A percentile compares a stretch with the other conserved stretches of the same genome.
phyloP scores from a whole-genome alignment of 2,113 vertebrate species.

The Psittacus erithacus region DNA sequence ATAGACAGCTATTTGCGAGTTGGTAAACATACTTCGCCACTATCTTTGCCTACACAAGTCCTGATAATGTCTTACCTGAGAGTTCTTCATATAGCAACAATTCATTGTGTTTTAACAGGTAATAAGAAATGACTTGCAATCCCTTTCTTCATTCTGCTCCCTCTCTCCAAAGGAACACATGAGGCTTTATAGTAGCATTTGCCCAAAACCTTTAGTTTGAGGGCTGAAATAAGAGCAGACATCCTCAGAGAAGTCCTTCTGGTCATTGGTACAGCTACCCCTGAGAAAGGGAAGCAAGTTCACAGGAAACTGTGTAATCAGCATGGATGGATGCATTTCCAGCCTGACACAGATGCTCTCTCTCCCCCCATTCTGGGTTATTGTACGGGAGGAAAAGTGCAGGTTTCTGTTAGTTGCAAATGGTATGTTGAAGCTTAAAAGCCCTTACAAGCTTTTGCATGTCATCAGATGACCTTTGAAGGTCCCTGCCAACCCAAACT shows the following conservation, averaged over 20 bases:
- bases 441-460: not conserved
- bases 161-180: not conserved
- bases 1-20: not conserved
- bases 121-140: not conserved
- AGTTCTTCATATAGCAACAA: not conserved
- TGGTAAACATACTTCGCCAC: not conserved
- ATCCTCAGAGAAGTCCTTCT: not conserved
- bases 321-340: fast-evolving
- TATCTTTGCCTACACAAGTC: not conserved
- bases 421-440: not conserved
- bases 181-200: not conserved
- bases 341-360: fast-evolving
- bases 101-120: not conserved
- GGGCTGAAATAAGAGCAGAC: fast-evolving
- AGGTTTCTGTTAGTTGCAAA: not conserved
- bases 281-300: not conserved
- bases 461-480: not conserved
- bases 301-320: not conserved
- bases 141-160: not conserved
- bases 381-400: not conserved
- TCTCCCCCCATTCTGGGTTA: not conserved
- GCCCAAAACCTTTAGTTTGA: not conserved
- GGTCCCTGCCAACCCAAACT: not conserved
- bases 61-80: not conserved
- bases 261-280: not conserved